These are phyloP conservation scores for Onychostruthus taczanowskii DNA, from an alignment of 2,113 vertebrate genomes.

Conservation along the genomic window DNA sequence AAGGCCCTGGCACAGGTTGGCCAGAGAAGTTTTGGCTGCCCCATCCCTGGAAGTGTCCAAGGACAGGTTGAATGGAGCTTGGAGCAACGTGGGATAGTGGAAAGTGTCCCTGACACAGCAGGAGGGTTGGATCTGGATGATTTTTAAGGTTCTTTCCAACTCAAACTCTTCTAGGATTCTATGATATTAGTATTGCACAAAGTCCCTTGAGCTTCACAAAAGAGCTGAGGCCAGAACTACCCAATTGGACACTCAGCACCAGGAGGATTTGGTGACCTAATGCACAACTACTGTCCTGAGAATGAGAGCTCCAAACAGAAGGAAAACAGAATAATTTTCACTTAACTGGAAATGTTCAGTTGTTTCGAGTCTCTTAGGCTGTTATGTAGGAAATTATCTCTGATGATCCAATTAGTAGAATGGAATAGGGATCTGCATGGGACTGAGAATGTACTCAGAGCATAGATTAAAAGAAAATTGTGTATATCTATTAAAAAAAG, in stretches of 20 bases:
- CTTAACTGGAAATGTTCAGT: slow-evolving; percentile 37
- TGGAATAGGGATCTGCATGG: slow-evolving; percentile 34
- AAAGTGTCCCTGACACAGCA: fast-evolving
- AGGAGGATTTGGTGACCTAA: neutral
- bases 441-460: slow-evolving; percentile 33
- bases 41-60: neutral
- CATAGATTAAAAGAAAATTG: slow-evolving; percentile 37
- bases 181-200: no score
- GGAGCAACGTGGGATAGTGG: neutral
- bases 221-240: neutral
- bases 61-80: fast-evolving
- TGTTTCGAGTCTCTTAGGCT: slow-evolving; percentile 44
- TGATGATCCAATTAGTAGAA: slow-evolving; percentile 55
- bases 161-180: neutral
- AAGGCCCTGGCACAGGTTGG: neutral
- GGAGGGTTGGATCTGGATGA: neutral
- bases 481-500: neutral
- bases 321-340: slow-evolving; percentile 42
- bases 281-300: neutral
- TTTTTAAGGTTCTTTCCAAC: neutral
- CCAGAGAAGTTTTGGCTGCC: neutral
- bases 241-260: neutral
- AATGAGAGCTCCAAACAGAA: neutral
- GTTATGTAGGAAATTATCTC: slow-evolving; percentile 50
- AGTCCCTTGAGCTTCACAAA: neutral